phyloP scores from a whole-genome alignment of 2,113 vertebrate species.

The Noturus placidus region DNA sequence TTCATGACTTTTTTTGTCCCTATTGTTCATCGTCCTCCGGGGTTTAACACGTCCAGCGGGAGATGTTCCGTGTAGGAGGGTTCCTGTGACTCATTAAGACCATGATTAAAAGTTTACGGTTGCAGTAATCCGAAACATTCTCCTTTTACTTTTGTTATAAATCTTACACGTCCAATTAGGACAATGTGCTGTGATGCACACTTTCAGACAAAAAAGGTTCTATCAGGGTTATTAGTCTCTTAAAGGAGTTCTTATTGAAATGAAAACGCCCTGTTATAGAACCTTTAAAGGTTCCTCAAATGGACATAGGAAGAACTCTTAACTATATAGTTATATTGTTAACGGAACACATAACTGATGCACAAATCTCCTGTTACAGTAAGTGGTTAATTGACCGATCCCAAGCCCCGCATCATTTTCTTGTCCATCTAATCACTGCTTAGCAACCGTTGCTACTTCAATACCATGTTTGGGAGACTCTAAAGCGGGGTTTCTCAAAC shows the following conservation, averaged over 20 bases:
- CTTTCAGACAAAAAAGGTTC: not conserved
- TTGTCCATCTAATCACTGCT: not conserved
- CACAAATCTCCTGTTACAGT: not conserved
- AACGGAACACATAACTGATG: not conserved
- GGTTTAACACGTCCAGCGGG: constrained; percentile 24
- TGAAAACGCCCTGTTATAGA: not conserved
- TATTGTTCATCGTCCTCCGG: constrained; percentile 21
- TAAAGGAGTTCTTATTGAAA: not conserved
- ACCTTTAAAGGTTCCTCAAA: not conserved
- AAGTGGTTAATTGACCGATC: not conserved
- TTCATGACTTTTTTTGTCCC: constrained; percentile 24
- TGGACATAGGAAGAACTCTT: not conserved
- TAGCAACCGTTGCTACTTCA: not conserved
- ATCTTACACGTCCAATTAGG: not conserved
- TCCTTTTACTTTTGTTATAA: not conserved
- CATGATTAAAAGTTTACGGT: constrained; percentile 33
- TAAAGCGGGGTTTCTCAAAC: not conserved
- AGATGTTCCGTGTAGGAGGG: constrained; percentile 34
- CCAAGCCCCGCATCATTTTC: not conserved
- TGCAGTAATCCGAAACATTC: not conserved
- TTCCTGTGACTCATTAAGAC: constrained; percentile 44
- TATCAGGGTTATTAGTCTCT: not conserved
- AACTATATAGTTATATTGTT: not conserved
- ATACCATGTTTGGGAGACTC: not conserved
- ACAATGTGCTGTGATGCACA: not conserved